Percentiles rank a stretch among this genome's conserved stretches.
Conservation (phyloP, 2,797 vertebrate species). For the Anniella stebbinsi region DNA sequence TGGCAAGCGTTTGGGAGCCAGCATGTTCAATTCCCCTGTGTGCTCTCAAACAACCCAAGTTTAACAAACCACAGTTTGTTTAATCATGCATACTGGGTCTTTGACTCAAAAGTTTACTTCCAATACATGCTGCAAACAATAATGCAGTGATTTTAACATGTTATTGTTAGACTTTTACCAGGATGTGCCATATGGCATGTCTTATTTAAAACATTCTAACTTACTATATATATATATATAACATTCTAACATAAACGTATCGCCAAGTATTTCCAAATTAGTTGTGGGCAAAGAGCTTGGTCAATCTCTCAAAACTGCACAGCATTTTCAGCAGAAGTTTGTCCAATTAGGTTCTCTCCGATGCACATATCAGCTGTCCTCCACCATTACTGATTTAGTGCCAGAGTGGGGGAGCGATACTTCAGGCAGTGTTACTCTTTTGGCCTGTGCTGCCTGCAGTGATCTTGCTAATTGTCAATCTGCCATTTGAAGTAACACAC, state of each 20-base stretch:
- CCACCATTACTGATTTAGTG: neutral
- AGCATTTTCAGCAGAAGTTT: neutral
- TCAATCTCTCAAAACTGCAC: neutral
- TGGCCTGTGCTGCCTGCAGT: neutral
- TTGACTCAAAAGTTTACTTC: neutral
- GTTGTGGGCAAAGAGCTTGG: neutral
- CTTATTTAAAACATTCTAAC: too few species aligned
- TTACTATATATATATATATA: too few species aligned
- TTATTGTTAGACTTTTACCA: neutral
- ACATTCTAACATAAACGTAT: too few species aligned
- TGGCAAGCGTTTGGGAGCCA: too few species aligned
- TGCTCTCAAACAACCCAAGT: neutral
- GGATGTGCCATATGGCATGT: neutral
- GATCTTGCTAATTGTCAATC: constrained; percentile 6
- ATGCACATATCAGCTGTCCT: neutral
- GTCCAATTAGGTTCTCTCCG: neutral
- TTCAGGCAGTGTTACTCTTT: neutral
- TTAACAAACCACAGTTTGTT: too few species aligned
- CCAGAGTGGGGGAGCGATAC: neutral
- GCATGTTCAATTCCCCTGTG: too few species aligned
- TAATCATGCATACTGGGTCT: too few species aligned
- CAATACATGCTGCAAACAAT: neutral
- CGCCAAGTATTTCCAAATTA: neutral
- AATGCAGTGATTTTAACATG: neutral
- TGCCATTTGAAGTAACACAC: neutral